Conservation (phyloP, 2,113 vertebrate genomes). For the Symphodus melops region DNA sequence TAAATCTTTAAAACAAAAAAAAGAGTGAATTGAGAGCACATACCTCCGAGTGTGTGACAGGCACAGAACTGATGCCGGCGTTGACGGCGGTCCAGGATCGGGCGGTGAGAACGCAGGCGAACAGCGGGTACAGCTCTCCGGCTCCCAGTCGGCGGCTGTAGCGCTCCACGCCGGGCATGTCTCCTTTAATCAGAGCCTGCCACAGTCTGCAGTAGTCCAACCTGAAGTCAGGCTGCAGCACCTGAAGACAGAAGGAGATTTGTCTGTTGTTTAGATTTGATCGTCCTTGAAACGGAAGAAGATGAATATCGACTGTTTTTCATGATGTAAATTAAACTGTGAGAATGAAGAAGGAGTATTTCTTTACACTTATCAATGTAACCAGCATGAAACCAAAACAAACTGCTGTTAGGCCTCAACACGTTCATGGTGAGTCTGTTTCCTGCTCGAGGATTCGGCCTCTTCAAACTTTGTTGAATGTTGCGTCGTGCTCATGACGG, state of each 20-base stretch:
- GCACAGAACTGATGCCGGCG: slow-evolving; percentile 87
- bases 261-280: neutral
- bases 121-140: slow-evolving; percentile 92
- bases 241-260: slow-evolving; percentile 68
- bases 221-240: slow-evolving; percentile 89
- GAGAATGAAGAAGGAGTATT: too few relatives aligned
- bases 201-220: slow-evolving; percentile 94
- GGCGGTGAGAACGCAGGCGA: slow-evolving; percentile 94
- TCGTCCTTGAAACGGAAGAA: neutral
- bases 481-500: too few relatives aligned
- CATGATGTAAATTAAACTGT: too few relatives aligned
- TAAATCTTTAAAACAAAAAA: too few relatives aligned
- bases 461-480: too few relatives aligned
- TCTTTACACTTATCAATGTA: too few relatives aligned
- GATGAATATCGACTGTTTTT: too few relatives aligned
- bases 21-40: neutral
- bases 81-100: slow-evolving; percentile 93
- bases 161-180: slow-evolving; percentile 88
- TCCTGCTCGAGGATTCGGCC: too few relatives aligned
- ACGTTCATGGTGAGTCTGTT: too few relatives aligned
- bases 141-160: slow-evolving; percentile 91
- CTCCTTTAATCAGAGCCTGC: slow-evolving; percentile 91
- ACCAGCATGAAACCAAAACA: too few relatives aligned
- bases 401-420: too few relatives aligned
- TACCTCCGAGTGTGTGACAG: slow-evolving; percentile 90